Percentiles rank a stretch among this genome's conserved stretches.
Conservation (phyloP, 2,888 invertebrate species). For the Marronus borbonicus region DNA sequence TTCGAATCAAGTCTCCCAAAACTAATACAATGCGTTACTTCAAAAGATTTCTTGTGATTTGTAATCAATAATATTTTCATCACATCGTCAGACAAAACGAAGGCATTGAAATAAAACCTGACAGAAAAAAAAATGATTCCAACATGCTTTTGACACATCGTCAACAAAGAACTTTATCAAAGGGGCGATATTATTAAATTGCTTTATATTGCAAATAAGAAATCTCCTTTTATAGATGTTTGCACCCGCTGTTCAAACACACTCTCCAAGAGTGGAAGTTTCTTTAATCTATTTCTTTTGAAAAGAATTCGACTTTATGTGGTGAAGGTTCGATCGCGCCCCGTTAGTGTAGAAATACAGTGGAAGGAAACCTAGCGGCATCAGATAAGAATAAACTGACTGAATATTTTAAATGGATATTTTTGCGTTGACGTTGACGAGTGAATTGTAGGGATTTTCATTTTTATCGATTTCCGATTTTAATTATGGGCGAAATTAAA, state of each 20-base stretch:
- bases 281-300: slow-evolving; percentile 37
- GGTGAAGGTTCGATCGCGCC: neutral
- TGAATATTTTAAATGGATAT: neutral
- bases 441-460: neutral
- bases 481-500: neutral
- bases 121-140: slow-evolving; percentile 23
- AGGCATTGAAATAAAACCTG: neutral
- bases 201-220: slow-evolving; percentile 43
- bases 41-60: too few relatives aligned
- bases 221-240: slow-evolving; percentile 25
- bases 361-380: neutral
- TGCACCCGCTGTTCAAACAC: slow-evolving; percentile 34
- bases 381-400: neutral
- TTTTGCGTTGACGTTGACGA: neutral
- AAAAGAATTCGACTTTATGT: slow-evolving; percentile 38
- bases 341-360: neutral
- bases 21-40: too few relatives aligned
- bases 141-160: slow-evolving; percentile 23
- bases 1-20: too few relatives aligned
- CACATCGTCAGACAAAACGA: neutral
- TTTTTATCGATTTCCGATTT: neutral
- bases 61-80: too few relatives aligned
- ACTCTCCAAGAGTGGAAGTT: slow-evolving; percentile 26
- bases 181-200: slow-evolving; percentile 27
- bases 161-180: slow-evolving; percentile 24